Conservation (phyloP, 92 coral and sea anemone species). For the Phenganax subtilis region DNA sequence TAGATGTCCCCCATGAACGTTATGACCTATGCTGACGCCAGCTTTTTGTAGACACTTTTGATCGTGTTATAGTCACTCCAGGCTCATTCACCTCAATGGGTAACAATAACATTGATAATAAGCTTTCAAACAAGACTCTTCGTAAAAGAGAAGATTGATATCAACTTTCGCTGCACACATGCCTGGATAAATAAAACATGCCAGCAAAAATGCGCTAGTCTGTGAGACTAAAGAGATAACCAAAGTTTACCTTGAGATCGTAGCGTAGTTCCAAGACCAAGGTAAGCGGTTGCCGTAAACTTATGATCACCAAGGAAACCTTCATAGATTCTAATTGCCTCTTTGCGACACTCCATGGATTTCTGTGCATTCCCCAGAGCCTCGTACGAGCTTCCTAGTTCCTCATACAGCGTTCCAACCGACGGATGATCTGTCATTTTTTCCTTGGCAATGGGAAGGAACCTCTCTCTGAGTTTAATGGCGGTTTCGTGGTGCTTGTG, state of each 20-base stretch:
- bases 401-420: conserved; percentile 86
- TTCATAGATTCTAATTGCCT: conserved; percentile 73
- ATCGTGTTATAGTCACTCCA: no score
- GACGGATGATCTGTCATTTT: conserved; percentile 79
- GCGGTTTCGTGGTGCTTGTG: conserved; percentile 75
- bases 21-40: no score
- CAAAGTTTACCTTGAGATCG: conserved; percentile 17
- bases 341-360: conserved; percentile 62
- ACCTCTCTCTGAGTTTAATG: conserved; percentile 69
- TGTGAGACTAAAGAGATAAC: no score
- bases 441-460: conserved; percentile 71
- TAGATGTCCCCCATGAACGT: no score
- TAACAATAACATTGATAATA: no score
- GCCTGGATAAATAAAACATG: no score
- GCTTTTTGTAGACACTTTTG: no score
- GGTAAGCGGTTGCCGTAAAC: conserved; percentile 87
- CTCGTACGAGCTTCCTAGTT: conserved; percentile 76
- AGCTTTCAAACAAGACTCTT: no score
- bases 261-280: conserved; percentile 70
- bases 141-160: no score
- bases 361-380: conserved; percentile 61
- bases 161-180: no score
- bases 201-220: no score
- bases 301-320: conserved; percentile 85
- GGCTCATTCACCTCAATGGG: no score